Conservation (phyloP, 2,888 invertebrate species). For the Lepidonotus clava region DNA sequence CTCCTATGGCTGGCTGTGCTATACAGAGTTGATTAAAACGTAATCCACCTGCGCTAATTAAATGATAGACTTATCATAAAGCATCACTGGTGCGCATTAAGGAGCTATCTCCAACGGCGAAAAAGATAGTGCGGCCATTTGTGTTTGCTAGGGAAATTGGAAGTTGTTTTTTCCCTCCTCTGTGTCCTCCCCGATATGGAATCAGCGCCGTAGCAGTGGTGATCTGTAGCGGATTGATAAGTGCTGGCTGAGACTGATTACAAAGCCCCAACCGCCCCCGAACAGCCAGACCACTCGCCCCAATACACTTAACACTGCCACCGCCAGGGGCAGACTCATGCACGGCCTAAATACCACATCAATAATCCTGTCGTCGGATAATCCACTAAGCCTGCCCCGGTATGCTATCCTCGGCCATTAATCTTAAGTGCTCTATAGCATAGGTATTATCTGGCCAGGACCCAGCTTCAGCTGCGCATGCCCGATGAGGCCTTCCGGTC, state of each 20-base stretch:
- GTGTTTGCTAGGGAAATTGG: slow-evolving; percentile 3
- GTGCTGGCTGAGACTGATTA: not conserved
- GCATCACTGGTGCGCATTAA: slow-evolving; percentile 24
- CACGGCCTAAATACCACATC: not conserved
- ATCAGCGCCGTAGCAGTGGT: not conserved
- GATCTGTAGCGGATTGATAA: slow-evolving; percentile 4
- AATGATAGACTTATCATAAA: slow-evolving; percentile 37
- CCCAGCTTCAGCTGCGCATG: not conserved
- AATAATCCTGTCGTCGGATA: not conserved
- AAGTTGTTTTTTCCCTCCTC: slow-evolving; percentile 1
- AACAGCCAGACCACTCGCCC: not conserved
- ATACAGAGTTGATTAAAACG: slow-evolving; percentile 38
- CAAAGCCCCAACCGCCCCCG: not conserved
- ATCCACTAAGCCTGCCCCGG: not conserved
- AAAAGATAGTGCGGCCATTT: slow-evolving; percentile 1
- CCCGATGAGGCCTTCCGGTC: slow-evolving; percentile 12
- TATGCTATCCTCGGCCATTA: not conserved
- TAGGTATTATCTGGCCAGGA: not conserved
- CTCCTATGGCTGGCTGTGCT: not conserved
- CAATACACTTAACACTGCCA: not conserved
- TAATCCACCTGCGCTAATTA: slow-evolving; percentile 33
- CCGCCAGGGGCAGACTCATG: no score
- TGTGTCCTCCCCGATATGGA: not conserved
- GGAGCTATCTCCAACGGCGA: not conserved
- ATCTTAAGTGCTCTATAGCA: not conserved